Base-by-base conservation (phyloP, 2,113 vertebrate genomes). In the Phyllostomus hastatus region DNA sequence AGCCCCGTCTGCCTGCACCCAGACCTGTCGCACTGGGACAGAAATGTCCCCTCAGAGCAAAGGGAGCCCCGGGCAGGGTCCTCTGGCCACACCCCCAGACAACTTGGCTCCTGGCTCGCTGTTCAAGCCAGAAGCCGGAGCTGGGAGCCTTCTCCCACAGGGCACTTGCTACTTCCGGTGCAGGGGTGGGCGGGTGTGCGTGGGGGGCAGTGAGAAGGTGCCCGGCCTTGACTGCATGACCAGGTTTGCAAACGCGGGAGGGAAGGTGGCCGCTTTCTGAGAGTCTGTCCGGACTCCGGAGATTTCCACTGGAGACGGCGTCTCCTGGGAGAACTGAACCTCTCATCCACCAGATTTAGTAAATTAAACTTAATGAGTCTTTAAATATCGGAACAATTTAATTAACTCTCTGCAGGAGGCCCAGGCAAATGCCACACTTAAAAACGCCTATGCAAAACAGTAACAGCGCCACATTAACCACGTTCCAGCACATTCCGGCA, bases 291-390 rank as follows among this genome's bases (percentile, higher is more conserved):
- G 2, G 2, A 41, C 41, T 54, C 43, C 43, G 73, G 52, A 90
- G 72, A 10, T 48, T 61, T 24, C 38, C 41, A 52, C 43, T 28
- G 70, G 54, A 57, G 54, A 73, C 38, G 9, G 35, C 38, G 38
- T n/a, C n/a, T 57, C 92, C 69, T 33, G 16, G 82, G 54, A 66
- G 46, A 96, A 80, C 82, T 57, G n/a, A 67, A 76, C 54, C 46
- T 83, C 52, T 84, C 87, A 7, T 67, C 48, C 52, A 54, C 57
- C 61, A 38, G 72, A 84, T 48, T 61, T 75, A 80, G 43, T 70
- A 85, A 90, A 93, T 95, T 61, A 92, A 95, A 75, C 43, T 90
- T 95, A 46, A 94, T 64, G 84, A 67, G 31, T 11, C 90, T 97
- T 90, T 87, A 94, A 94, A 41, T 81, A 95, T 64, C 8, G 90